These are phyloP conservation scores for Telenomus remus DNA, from an alignment of 1,140 invertebrate species.

Conservation along the genomic window DNA sequence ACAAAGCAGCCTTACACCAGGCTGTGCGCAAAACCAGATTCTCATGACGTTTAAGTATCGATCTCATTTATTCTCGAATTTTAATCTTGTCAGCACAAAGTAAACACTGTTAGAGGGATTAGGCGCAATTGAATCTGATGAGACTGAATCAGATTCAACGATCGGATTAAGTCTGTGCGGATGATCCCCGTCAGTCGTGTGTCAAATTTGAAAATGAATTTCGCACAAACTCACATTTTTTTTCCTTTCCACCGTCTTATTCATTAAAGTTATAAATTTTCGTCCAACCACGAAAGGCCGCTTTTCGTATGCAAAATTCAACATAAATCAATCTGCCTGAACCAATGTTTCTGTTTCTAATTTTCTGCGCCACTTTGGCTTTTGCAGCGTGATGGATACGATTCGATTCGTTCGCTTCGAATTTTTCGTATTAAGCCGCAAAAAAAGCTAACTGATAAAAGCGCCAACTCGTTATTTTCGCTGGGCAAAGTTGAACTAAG, in stretches of 20 bases:
- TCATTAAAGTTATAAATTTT: too few relatives aligned
- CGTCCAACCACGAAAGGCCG: too few relatives aligned
- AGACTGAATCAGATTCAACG: constrained; percentile 27
- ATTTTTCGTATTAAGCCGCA: constrained; percentile 19
- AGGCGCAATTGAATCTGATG: constrained; percentile 22
- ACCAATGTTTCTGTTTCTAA: too few relatives aligned
- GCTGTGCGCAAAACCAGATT: not conserved
- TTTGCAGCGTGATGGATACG: too few relatives aligned
- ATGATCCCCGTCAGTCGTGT: too few relatives aligned
- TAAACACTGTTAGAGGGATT: constrained; percentile 29
- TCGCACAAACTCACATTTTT: constrained; percentile 8
- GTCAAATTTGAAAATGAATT: constrained; percentile 14
- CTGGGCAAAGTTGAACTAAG: constrained; percentile 4
- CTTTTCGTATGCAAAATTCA: too few relatives aligned
- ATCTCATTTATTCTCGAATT: constrained; percentile 30
- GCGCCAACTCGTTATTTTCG: too few relatives aligned
- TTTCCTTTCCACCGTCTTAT: too few relatives aligned
- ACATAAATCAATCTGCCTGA: too few relatives aligned
- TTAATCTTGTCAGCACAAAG: constrained; percentile 23
- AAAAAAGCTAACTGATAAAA: constrained; percentile 3
- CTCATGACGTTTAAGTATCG: constrained; percentile 3
- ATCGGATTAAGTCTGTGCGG: constrained; percentile 12
- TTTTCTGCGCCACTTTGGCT: too few relatives aligned
- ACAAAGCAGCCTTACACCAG: too few relatives aligned
- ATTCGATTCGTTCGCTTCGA: constrained; percentile 7